Conservation (phyloP, 2,888 invertebrate genomes). For the Eledona agricola region DNA sequence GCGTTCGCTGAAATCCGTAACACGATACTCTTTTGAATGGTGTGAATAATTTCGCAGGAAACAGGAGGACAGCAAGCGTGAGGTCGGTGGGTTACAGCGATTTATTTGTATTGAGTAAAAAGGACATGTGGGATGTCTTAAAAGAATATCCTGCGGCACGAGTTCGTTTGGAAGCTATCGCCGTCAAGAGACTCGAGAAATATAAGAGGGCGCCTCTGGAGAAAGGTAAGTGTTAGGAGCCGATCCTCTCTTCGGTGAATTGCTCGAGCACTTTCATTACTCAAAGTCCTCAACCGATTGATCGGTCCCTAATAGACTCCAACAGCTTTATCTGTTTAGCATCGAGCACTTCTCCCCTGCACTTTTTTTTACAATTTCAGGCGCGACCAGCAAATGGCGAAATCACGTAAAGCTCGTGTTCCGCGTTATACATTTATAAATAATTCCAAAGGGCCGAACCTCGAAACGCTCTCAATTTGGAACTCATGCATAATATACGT, state of each 20-base stretch:
- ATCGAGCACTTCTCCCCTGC: conserved; percentile 5
- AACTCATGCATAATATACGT: conserved; percentile 33
- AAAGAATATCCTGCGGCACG: conserved; percentile 95
- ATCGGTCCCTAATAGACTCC: conserved; percentile 5
- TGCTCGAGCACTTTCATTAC: conserved; percentile 26
- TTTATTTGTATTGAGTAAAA: conserved; percentile 97
- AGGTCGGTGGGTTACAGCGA: conserved; percentile 98
- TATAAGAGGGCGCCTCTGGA: conserved; percentile 94
- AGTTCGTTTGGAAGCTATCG: conserved; percentile 95
- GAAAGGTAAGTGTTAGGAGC: conserved; percentile 73
- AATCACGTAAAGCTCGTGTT: conserved; percentile 17
- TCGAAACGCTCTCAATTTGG: conserved; percentile 23
- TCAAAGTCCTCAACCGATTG: conserved; percentile 15
- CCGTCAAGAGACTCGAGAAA: conserved; percentile 96
- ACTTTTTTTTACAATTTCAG: no score
- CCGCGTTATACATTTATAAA: conserved; percentile 16
- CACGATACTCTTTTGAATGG: conserved; percentile 22
- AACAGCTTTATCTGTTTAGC: conserved; percentile 16
- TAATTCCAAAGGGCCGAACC: conserved; percentile 13
- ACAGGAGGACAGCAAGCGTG: conserved; percentile 97
- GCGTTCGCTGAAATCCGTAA: conserved; percentile 2
- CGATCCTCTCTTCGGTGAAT: conserved; percentile 14
- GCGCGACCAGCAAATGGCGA: conserved; percentile 6
- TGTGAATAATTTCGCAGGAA: conserved; percentile 71
- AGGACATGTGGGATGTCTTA: conserved; percentile 99